Conservation (phyloP, 2,797 vertebrate species). For the Lepus oiostolus region DNA sequence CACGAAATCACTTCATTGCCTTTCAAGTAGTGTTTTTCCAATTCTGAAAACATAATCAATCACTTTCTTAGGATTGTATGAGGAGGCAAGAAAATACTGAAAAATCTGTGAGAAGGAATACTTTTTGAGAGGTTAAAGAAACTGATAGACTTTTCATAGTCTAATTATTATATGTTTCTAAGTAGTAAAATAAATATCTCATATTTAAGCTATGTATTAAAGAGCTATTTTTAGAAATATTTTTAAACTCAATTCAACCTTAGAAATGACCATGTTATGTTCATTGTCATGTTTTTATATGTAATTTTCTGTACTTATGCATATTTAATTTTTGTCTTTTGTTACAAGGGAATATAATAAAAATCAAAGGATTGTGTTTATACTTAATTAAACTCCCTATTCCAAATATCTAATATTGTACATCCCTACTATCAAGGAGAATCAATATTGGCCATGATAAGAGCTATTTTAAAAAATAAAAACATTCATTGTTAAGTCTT, state of each 20-base stretch:
- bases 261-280: not conserved
- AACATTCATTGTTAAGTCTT: not conserved
- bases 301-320: not conserved
- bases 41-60: constrained; percentile 30
- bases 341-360: not conserved
- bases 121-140: not conserved
- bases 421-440: not conserved
- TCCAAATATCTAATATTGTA: constrained; percentile 10
- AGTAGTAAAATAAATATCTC: constrained; percentile 19
- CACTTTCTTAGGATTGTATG: not conserved
- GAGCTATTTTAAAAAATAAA: constrained; percentile 48
- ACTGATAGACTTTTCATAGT: not conserved
- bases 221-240: not conserved
- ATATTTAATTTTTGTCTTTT: not conserved
- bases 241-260: constrained; percentile 28
- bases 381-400: not conserved
- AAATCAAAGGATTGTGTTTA: not conserved
- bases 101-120: not conserved
- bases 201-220: constrained; percentile 21
- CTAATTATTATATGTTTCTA: not conserved
- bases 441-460: constrained; percentile 44
- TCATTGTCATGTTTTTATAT: not conserved
- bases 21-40: not conserved
- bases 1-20: not conserved
- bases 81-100: not conserved